These are phyloP conservation scores for Epizoanthus illoricatus DNA, from an alignment of 92 coral and sea anemone species.

Conservation along the genomic window DNA sequence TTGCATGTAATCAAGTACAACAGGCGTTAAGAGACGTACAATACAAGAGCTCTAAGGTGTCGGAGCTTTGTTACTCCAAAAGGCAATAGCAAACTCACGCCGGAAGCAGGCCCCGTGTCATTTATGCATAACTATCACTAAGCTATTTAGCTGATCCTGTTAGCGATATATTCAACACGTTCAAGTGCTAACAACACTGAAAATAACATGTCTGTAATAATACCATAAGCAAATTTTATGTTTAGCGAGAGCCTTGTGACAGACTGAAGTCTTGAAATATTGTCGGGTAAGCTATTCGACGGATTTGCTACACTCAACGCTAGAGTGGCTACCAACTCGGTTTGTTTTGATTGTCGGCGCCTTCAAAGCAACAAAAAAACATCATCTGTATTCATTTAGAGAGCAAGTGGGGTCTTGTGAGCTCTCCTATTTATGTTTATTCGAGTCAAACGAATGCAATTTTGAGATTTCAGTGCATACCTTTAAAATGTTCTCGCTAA, in stretches of 20 bases:
- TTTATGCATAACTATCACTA: slow-evolving; percentile 24
- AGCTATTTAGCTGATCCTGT: slow-evolving; percentile 19
- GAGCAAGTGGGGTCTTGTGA: slow-evolving; percentile 26
- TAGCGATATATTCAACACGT: slow-evolving; percentile 18
- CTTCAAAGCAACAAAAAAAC: slow-evolving; percentile 29
- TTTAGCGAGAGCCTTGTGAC: too few species aligned
- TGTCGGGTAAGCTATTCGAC: not conserved
- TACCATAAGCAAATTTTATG: not conserved
- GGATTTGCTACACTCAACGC: slow-evolving; percentile 4
- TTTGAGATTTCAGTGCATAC: slow-evolving; percentile 1
- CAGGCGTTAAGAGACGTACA: not conserved
- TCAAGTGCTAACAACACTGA: slow-evolving; percentile 24
- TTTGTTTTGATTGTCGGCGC: slow-evolving; percentile 35
- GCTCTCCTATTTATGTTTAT: not conserved
- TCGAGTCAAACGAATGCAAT: not conserved
- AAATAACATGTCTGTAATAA: not conserved
- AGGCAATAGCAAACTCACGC: slow-evolving; percentile 10
- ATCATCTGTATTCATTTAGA: slow-evolving; percentile 38
- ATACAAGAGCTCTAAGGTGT: not conserved
- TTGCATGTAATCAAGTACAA: not conserved
- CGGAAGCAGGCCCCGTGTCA: slow-evolving; percentile 35
- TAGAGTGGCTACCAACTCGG: not conserved
- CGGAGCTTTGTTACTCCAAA: slow-evolving; percentile 10
- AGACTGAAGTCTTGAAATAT: too few species aligned
- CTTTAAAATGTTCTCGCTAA: not conserved